Base-by-base conservation (phyloP, 1,140 invertebrate genomes). In the Octopus bimaculoides region DNA sequence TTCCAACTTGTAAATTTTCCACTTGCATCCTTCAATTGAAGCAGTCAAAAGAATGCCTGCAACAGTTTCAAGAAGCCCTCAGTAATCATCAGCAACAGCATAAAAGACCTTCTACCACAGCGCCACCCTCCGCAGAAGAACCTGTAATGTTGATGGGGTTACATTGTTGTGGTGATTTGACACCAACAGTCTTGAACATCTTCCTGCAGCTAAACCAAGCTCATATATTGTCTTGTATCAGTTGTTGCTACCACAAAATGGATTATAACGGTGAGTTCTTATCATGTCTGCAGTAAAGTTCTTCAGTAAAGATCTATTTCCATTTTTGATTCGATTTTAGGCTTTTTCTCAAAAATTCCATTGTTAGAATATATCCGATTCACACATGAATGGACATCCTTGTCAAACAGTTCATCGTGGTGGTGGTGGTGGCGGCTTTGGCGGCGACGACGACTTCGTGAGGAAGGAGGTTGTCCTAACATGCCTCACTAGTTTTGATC, bases 161-260 rank as follows among this genome's bases (percentile, higher is more conserved):
- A 26, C 89, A 90, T 78, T 90, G 89, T 74, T 90, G 89, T 81
- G 89, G 88, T 56, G 88, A 89, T 78, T 83, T 90, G n/a, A 87
- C 88, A 2, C 84, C 88, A 1, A 83, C 87, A 2, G 84, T 89
- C 83, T 77, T 90, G 54, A 79, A 81, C n/a, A 80, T 84, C 73
- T 89, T 86, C 79, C 53, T 69, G 12, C 53, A 80, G 10, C 66
- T 85, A 52, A 61, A 82, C n/a, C 79, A 61, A 17, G 61, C 88
- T 8, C 83, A 52, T 20, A 83, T 84, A 52, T 78, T 90, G 73
- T 83, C 85, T 77, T 86, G 85, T 82, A 86, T 89, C 4, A 86
- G 87, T 66, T 90, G 89, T 82, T 90, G 89, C 81, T 90, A 89
- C 74, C 89, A 90, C 82, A 85, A 85, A 52, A 89, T 89, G 88